Conservation (phyloP, 2,888 invertebrate species). For the Lymantria dispar region DNA sequence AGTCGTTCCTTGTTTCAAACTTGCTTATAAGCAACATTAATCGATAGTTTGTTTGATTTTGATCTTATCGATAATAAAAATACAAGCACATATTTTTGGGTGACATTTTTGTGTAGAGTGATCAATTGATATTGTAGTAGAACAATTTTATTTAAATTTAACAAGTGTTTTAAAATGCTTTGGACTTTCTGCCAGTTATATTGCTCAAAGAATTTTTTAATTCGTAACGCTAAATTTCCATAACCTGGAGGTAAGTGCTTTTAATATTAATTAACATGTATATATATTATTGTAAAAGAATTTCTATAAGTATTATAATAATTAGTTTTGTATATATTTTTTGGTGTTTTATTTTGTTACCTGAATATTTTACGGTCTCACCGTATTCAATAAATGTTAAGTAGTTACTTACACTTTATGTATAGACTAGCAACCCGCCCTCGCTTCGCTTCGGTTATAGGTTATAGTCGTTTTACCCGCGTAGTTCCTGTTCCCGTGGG, state of each 20-base stretch:
- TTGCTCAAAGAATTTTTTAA: background rate
- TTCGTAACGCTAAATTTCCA: background rate
- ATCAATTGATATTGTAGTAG: background rate
- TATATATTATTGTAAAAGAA: conserved; percentile 24
- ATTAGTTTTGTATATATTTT: conserved; percentile 24
- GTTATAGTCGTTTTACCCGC: too few species aligned
- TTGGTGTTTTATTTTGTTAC: conserved; percentile 35
- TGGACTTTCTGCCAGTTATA: background rate
- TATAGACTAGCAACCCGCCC: too few species aligned
- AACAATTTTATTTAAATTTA: conserved; percentile 6
- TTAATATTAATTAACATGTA: conserved; percentile 16
- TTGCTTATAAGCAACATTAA: too few species aligned
- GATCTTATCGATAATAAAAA: too few species aligned
- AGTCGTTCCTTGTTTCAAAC: too few species aligned
- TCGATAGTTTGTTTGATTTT: too few species aligned
- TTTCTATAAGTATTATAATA: conserved; percentile 24
- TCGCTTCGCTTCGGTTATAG: too few species aligned
- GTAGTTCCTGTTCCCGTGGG: too few species aligned
- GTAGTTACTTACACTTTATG: too few species aligned
- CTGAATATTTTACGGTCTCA: conserved; percentile 2
- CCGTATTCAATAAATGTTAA: too few species aligned
- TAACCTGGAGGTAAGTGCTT: conserved; percentile 28
- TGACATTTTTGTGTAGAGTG: background rate
- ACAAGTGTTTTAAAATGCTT: background rate
- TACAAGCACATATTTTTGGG: background rate